Evolutionary conservation across 2,797 vertebrate genomes (phyloP).

Genomic region (Brachyrhaphis roseni): DNA sequence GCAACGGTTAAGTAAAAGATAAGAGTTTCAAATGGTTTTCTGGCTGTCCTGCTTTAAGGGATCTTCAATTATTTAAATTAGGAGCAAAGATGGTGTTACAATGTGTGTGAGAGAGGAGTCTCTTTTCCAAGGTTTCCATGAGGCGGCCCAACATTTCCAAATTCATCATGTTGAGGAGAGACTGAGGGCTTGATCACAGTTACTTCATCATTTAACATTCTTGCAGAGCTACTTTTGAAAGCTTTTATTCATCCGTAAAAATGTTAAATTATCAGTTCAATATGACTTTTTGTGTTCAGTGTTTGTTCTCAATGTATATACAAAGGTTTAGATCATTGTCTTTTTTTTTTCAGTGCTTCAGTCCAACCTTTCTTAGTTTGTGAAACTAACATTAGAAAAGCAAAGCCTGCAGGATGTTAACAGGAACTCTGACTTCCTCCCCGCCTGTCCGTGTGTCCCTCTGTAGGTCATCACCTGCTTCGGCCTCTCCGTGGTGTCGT

Average conservation of each 20-base stretch:
- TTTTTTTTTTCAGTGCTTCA: neutral
- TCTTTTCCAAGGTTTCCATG: neutral
- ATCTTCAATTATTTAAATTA: neutral
- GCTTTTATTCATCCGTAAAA: neutral
- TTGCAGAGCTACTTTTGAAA: neutral
- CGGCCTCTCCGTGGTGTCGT: slow-evolving; percentile 82
- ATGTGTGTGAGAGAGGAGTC: neutral
- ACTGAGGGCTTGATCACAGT: neutral
- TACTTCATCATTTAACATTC: neutral
- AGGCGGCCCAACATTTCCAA: neutral
- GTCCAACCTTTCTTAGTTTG: neutral
- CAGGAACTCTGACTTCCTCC: neutral
- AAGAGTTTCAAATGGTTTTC: neutral
- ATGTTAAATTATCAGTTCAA: neutral
- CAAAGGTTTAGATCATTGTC: neutral
- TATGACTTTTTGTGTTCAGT: neutral
- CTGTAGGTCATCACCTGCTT: slow-evolving; percentile 90
- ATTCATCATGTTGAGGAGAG: neutral
- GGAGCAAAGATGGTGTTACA: neutral
- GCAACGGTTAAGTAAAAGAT: neutral
- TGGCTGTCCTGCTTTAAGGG: neutral
- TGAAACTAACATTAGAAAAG: neutral
- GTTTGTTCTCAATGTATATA: neutral
- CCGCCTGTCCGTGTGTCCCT: slow-evolving; percentile 37
- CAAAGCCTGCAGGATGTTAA: neutral